These are phyloP conservation scores for Nesogale talazaci DNA, from an alignment of 2,113 vertebrate species.

Conservation along the genomic window DNA sequence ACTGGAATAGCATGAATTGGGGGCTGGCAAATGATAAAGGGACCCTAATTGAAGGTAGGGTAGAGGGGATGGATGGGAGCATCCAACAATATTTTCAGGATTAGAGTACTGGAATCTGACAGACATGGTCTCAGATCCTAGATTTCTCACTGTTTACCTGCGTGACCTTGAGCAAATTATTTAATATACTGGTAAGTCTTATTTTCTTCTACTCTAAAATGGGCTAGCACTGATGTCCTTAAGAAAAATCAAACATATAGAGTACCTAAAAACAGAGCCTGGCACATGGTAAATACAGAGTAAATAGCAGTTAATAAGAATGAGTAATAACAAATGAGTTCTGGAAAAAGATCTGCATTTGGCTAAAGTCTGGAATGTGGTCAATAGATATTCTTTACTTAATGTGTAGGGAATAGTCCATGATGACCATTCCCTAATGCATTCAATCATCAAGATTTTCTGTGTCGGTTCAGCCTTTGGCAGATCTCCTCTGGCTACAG, in stretches of 20 bases:
- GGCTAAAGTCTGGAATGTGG: background rate
- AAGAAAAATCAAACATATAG: background rate
- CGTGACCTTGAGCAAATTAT: background rate
- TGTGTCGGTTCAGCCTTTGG: too few species aligned
- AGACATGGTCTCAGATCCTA: background rate
- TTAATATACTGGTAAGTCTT: background rate
- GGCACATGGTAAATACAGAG: too few species aligned
- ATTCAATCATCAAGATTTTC: background rate
- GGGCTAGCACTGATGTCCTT: background rate
- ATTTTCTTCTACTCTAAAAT: slow-evolving; percentile 33
- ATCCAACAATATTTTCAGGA: background rate
- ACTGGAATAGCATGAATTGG: background rate
- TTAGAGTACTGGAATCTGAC: background rate
- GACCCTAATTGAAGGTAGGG: background rate
- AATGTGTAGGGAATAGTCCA: background rate
- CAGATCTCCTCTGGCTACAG: too few species aligned
- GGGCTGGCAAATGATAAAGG: background rate
- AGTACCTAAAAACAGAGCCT: background rate
- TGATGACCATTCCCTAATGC: background rate
- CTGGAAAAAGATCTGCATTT: background rate
- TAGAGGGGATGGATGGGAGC: background rate
- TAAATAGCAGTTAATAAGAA: background rate
- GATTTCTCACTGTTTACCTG: background rate
- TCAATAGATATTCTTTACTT: background rate
- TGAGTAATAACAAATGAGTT: background rate